Evolutionary conservation across 2,797 vertebrate genomes (phyloP).

Genomic region (Cottoperca gobio): DNA sequence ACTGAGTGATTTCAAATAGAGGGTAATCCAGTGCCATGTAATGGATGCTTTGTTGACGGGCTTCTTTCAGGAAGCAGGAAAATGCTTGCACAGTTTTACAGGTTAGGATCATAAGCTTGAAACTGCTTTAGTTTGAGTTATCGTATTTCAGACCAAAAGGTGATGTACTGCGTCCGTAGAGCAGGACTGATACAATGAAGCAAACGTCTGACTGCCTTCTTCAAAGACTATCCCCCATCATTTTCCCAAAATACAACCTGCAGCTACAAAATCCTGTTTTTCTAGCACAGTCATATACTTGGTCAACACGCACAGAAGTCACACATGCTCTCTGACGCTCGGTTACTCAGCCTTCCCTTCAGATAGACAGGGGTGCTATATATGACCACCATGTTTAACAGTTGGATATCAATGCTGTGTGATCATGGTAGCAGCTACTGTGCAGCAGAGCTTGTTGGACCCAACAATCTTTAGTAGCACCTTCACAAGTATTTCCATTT

Average conservation of each 20-base stretch:
- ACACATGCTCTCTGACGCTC: background rate
- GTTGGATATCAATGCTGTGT: conserved; percentile 25
- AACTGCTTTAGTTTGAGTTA: conserved; percentile 17
- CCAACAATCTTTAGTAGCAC: background rate
- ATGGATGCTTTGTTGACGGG: conserved; percentile 75
- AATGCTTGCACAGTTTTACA: conserved; percentile 54
- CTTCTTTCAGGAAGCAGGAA: conserved; percentile 59
- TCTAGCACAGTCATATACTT: background rate
- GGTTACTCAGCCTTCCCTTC: background rate
- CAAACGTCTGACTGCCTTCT: conserved; percentile 1
- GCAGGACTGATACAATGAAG: conserved; percentile 17
- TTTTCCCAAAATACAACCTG: background rate
- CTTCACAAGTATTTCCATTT: background rate
- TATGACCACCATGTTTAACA: conserved; percentile 17
- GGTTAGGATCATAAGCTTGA: conserved; percentile 40
- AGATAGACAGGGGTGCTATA: background rate
- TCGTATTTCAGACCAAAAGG: conserved; percentile 27
- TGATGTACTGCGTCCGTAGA: background rate
- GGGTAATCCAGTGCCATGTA: conserved; percentile 77
- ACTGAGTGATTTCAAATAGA: conserved; percentile 78
- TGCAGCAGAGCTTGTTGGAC: background rate
- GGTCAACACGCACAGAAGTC: background rate
- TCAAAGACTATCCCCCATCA: background rate
- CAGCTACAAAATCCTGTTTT: background rate
- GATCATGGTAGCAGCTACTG: conserved; percentile 7